phyloP scores from a whole-genome alignment of 2,113 vertebrate genomes.

The Osmerus mordax region DNA sequence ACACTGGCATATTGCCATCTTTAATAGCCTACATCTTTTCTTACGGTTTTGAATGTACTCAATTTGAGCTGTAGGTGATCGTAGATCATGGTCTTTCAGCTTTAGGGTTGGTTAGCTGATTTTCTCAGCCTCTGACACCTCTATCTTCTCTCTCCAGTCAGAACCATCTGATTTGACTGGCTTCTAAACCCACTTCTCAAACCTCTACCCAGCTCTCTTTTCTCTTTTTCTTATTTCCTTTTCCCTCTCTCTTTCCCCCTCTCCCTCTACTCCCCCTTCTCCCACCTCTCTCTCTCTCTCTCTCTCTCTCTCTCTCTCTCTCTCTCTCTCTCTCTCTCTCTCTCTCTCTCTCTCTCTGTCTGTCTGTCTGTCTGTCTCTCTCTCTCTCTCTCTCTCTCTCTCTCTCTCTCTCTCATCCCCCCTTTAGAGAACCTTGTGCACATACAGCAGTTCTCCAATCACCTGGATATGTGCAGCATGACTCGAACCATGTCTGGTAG shows the following conservation, averaged over 20 bases:
- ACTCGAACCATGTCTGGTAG: neutral
- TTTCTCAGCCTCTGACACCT: too few relatives aligned
- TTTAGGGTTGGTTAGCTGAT: too few relatives aligned
- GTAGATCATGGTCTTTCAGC: too few relatives aligned
- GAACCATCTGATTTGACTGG: too few relatives aligned
- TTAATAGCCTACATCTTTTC: too few relatives aligned
- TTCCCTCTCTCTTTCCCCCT: neutral
- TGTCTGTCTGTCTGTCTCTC: neutral
- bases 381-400: neutral
- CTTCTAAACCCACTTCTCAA: too few relatives aligned
- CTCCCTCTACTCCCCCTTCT: neutral
- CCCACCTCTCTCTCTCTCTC: neutral
- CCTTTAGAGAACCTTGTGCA: neutral
- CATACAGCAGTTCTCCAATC: too few relatives aligned
- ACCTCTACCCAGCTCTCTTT: neutral
- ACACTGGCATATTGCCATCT: too few relatives aligned
- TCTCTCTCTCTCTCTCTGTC: neutral
- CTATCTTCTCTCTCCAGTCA: too few relatives aligned
- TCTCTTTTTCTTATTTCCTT: neutral
- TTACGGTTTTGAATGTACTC: too few relatives aligned
- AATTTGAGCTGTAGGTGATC: too few relatives aligned
- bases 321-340: neutral
- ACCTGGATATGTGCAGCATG: too few relatives aligned
- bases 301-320: neutral
- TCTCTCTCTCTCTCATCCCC: neutral